phyloP scores from a whole-genome alignment of 2,113 vertebrate genomes.

The Loxodonta africana region DNA sequence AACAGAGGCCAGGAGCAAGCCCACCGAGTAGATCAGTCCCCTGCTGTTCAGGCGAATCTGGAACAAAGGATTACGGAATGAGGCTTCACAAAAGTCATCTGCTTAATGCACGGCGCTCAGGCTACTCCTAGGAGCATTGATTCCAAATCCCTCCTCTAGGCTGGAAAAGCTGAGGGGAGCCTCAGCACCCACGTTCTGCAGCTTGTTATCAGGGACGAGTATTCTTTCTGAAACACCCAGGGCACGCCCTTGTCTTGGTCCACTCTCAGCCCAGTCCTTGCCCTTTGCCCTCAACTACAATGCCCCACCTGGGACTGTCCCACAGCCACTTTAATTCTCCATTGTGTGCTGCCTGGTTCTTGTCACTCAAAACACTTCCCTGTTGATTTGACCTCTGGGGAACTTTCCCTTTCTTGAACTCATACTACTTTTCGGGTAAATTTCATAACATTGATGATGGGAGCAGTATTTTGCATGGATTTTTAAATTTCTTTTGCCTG shows the following conservation, averaged over 20 bases:
- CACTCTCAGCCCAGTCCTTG: not conserved
- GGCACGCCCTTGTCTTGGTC: not conserved
- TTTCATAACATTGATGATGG: not conserved
- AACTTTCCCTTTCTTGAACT: not conserved
- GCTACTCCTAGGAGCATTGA: not conserved
- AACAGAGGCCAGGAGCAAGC: conserved; percentile 96
- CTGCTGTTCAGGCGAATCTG: conserved; percentile 98
- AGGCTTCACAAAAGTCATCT: not conserved
- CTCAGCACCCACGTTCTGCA: not conserved
- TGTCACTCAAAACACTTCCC: not conserved
- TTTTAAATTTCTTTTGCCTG: conserved; percentile 8
- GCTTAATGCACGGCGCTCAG: not conserved
- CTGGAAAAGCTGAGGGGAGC: not conserved
- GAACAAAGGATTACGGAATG: conserved; percentile 77
- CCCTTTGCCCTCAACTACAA: not conserved
- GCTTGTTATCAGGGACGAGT: not conserved
- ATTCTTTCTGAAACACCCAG: not conserved
- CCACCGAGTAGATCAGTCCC: conserved; percentile 98
- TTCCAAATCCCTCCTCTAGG: not conserved
- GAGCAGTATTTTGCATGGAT: not conserved
- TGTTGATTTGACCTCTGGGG: not conserved
- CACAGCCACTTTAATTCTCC: not conserved
- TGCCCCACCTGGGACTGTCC: not conserved
- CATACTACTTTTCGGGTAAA: not conserved
- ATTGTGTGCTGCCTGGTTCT: not conserved